Evolutionary conservation across 2,888 invertebrate species (phyloP).

Genomic region (Sussaba pulchella): DNA sequence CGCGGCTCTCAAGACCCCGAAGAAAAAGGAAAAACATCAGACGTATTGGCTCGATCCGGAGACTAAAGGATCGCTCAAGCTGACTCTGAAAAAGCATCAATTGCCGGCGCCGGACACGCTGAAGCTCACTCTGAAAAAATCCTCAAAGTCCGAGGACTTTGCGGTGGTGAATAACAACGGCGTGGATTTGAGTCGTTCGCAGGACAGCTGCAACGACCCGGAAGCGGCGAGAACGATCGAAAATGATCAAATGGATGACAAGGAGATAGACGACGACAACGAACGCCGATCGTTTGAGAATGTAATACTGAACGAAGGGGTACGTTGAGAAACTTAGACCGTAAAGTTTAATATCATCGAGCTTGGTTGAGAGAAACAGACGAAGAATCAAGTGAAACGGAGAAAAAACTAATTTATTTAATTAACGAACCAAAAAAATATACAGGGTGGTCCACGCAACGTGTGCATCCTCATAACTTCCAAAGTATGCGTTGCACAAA

Average conservation of each 20-base stretch:
- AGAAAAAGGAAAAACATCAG: slow-evolving; percentile 75
- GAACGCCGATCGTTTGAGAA: slow-evolving; percentile 79
- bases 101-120: slow-evolving; percentile 71
- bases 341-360: too few species aligned
- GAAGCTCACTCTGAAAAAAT: slow-evolving; percentile 80
- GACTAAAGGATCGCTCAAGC: slow-evolving; percentile 78
- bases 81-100: slow-evolving; percentile 80
- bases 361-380: too few species aligned
- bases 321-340: slow-evolving; percentile 57
- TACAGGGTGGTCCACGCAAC: too few species aligned
- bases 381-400: too few species aligned
- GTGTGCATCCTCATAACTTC: too few species aligned
- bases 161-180: slow-evolving; percentile 78
- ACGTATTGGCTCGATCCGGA: slow-evolving; percentile 79
- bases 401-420: too few species aligned
- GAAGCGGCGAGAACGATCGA: slow-evolving; percentile 76
- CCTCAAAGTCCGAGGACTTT: slow-evolving; percentile 78
- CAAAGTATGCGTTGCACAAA: too few species aligned
- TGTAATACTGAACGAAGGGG: slow-evolving; percentile 81
- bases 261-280: slow-evolving; percentile 75
- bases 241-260: slow-evolving; percentile 78
- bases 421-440: too few species aligned
- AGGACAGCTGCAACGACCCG: slow-evolving; percentile 67
- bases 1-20: slow-evolving; percentile 71
- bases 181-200: slow-evolving; percentile 68